Evolutionary conservation across 2,797 vertebrate species (phyloP), one percentile per base, ranked within the genome.

Genomic region (Hybognathus amarus): DNA sequence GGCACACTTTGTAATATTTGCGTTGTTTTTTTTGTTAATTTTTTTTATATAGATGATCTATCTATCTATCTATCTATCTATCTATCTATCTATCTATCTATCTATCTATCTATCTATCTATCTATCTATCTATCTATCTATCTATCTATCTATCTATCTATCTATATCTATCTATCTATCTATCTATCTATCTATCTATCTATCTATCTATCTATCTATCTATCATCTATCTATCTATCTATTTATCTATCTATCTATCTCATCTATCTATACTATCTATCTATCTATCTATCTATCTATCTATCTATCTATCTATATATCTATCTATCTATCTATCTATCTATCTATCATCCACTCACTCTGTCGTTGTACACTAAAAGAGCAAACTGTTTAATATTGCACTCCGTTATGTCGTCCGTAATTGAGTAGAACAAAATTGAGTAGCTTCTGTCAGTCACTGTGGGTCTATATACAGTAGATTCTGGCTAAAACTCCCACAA

Each of bases 381-480:
- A 18, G 11, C 22, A 69, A 42, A 42, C 11, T 42, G 5, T 40
- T 68, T 22, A 11, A 36, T 38, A 56, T 1, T n/a, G 2, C 52
- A 22, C 22, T 75, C 50, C 12, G 22, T 38, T 36, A 75, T 75
- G 73, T 74, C n/a, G n/a, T n/a, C n/a, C n/a, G n/a, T n/a, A n/a
- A n/a, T n/a, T n/a, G n/a, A n/a, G n/a, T n/a, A n/a, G n/a, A n/a
- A n/a, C n/a, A 38, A 75, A 75, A 75, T 38, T 38, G 7, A 75
- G 33, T 75, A 33, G 30, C 73, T 75, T 54, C 12, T 75, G 52
- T 40, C 52, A 59, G 5, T n/a, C n/a, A n/a, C n/a, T n/a, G n/a
- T 17, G 52, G 22, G 52, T 59, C 22, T 75, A 59, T 75, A 40
- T 24, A n/a, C 52, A 10, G 52, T 40, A 18, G 20, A 56, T 75